These are phyloP conservation scores for Ladona fulva DNA, from an alignment of 1,140 invertebrate species.

Conservation along the genomic window DNA sequence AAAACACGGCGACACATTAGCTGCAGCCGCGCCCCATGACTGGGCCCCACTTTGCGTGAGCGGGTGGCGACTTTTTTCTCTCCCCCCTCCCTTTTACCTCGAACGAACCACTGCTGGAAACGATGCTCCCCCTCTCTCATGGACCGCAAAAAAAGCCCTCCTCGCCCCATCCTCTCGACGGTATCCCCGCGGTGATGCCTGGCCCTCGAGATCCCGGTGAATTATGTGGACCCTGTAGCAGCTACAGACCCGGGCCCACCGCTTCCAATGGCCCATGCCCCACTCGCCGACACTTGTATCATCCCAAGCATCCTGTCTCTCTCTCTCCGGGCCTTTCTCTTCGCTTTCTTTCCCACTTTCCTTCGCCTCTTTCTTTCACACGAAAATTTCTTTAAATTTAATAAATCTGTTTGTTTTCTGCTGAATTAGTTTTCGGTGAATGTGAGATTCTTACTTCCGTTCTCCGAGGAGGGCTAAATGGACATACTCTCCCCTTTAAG, in stretches of 20 bases:
- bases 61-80: not conserved
- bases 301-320: no score
- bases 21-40: not conserved
- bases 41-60: not conserved
- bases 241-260: not conserved
- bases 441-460: no score
- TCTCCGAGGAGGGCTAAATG: not conserved
- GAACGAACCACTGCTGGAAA: not conserved
- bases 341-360: not conserved
- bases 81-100: not conserved
- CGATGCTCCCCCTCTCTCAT: not conserved
- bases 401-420: no score
- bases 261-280: not conserved
- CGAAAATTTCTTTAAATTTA: no score
- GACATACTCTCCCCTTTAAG: no score
- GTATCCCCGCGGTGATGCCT: not conserved
- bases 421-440: not conserved
- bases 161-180: not conserved
- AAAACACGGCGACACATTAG: not conserved
- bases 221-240: not conserved
- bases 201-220: not conserved
- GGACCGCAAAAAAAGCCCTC: not conserved
- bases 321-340: not conserved
- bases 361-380: not conserved
- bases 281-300: not conserved